These are phyloP conservation scores for Kryptopterus vitreolus DNA, from an alignment of 2,797 vertebrate species.

Conservation along the genomic window DNA sequence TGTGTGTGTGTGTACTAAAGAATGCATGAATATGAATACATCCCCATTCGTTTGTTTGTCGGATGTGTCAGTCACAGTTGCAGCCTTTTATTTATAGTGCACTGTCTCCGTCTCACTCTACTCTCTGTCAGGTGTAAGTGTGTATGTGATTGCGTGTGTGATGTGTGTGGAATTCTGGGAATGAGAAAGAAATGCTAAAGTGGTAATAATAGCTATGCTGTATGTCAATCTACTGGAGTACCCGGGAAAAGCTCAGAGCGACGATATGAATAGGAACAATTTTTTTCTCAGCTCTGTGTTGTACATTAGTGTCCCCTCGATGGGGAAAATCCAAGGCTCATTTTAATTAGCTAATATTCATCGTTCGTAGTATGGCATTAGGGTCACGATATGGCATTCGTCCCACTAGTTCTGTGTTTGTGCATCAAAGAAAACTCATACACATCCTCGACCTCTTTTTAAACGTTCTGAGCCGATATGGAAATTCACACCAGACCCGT, in stretches of 20 bases:
- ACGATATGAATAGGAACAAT: background rate
- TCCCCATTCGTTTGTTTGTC: background rate
- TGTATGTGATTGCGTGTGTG: slow-evolving; percentile 19
- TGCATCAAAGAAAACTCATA: background rate
- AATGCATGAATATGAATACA: background rate
- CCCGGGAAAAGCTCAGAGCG: background rate
- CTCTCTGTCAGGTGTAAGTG: slow-evolving; percentile 7
- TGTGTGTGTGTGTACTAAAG: background rate
- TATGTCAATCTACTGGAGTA: slow-evolving; percentile 13
- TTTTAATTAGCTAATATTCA: background rate
- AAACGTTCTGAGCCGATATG: too few species aligned
- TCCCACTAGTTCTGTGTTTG: background rate
- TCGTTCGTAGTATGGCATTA: background rate
- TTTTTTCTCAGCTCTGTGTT: background rate
- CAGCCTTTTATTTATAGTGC: slow-evolving; percentile 21
- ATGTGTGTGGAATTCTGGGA: background rate
- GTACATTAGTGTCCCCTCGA: background rate
- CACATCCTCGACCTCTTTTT: background rate
- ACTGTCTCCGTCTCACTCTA: slow-evolving; percentile 45
- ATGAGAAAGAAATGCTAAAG: slow-evolving; percentile 32
- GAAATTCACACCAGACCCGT: background rate
- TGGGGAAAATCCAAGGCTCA: too few species aligned
- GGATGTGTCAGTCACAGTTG: slow-evolving; percentile 7
- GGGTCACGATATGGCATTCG: background rate
- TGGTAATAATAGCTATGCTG: slow-evolving; percentile 28